Conservation (phyloP, 1,140 invertebrate genomes). For the Caenorhabditis remanei region DNA sequence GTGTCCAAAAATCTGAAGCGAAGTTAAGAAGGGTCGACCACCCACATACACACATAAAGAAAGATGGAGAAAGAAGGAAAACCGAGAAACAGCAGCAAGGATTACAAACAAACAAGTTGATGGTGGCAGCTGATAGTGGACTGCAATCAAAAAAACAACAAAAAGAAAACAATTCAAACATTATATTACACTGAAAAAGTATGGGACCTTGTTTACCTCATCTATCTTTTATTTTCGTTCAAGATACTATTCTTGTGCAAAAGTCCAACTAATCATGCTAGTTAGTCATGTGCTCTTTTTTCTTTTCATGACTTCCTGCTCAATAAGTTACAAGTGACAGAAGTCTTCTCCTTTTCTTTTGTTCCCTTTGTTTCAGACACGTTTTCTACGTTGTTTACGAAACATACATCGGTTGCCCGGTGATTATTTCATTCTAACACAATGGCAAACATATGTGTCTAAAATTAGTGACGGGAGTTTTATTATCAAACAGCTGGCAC, state of each 20-base stretch:
- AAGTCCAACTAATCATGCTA: slow-evolving; percentile 18
- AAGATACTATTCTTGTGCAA: background rate
- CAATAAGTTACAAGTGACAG: background rate
- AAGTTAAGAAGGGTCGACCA: slow-evolving; percentile 16
- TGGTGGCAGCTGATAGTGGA: background rate
- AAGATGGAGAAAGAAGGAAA: background rate
- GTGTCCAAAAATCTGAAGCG: slow-evolving; percentile 20
- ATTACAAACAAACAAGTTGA: slow-evolving; percentile 39
- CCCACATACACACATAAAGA: background rate
- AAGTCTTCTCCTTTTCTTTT: background rate
- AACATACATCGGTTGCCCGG: background rate
- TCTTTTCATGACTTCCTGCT: slow-evolving; percentile 2
- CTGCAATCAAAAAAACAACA: background rate
- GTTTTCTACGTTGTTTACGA: slow-evolving; percentile 40
- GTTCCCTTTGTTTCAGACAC: slow-evolving; percentile 35
- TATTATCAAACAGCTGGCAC: slow-evolving; percentile 34
- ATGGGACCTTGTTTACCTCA: slow-evolving; percentile 4
- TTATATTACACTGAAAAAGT: slow-evolving; percentile 24
- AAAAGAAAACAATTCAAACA: slow-evolving; percentile 48
- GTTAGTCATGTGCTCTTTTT: slow-evolving; percentile 7
- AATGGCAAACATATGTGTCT: slow-evolving; percentile 24
- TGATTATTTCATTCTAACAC: background rate
- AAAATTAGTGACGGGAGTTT: slow-evolving; percentile 25
- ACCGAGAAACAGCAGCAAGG: slow-evolving; percentile 21
- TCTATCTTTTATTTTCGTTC: background rate